Evolutionary conservation across 2,113 vertebrate genomes (phyloP), one percentile per base, ranked within the genome.

Genomic region (Mesembrinibis cayennensis): DNA sequence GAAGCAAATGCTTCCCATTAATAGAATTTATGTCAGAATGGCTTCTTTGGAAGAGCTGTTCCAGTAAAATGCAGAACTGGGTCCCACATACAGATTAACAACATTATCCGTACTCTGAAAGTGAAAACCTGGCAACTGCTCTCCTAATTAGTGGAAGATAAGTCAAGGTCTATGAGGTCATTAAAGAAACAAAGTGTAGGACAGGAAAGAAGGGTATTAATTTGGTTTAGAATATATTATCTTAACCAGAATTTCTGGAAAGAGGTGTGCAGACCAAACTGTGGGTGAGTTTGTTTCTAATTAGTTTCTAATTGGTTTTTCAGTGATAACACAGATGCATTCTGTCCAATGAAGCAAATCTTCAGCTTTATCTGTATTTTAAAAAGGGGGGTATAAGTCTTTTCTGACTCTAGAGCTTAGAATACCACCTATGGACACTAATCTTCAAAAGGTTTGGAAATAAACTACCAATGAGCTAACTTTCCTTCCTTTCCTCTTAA

Each of bases 361-460:
- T 49, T 80, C n/a, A 86, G 74, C 50, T 89, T 77, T 55, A 65
- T 90, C 62, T 95, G 20, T 77, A 47, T 87, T 80, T 90, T 56
- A 47, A 18, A 91, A 84, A 50, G 16, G 30, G 16, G 36, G 2
- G 15, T 47, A 5, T 56, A 62, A 87, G 53, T 87, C 56, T 72
- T 87, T 65, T 30, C 61, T 72, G 47, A 62, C 70, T 83, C 27
- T 45, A 69, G 25, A 91, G 9, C 36, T 83, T 38, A 69, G 27
- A 49, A 40, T 70, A 32, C 76, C 26, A 61, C 18, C 44, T 76
- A 26, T 29, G 29, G 40, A 26, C 21, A 44, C 61, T 45, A 22
- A 65, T 84, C 61, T 91, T 95, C 53, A 77, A 53, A 92, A 87
- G 13, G 42, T 62, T 93, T 66, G 87, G 61, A 94, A 95, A 80